Evolutionary conservation across 2,888 invertebrate species (phyloP), one percentile per base, ranked within the genome.

Genomic region (Microctonus hyperodae): DNA sequence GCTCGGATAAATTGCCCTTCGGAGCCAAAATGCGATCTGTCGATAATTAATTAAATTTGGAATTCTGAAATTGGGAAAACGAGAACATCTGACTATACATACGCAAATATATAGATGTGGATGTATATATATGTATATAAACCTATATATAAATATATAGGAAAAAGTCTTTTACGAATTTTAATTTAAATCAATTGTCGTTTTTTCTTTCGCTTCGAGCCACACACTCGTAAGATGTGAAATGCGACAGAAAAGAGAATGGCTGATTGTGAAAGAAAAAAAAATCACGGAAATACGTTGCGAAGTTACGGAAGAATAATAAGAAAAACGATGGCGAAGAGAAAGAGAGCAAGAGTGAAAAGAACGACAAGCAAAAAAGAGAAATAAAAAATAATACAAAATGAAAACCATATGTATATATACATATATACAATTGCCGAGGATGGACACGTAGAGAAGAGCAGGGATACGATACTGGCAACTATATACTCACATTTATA

Each of bases 31-130:
- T 31, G 48, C 35, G 53, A 60, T 44, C 65, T 65, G 65, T 65
- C 65, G 60, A 65, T 65, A 65, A 65, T 65, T 65, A 65, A 65
- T 65, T 65, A 57, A 69, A 59, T 66, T 60, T 64, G 25, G 57
- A 51, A 60, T 58, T 56, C 63, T 53, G 60, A 56, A 66, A 64
- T 60, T 66, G 65, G 56, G 60, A 56, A 55, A 57, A 33, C 28
- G 13, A 31, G 5, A 59, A 23, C 4, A 20, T 10, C 23, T 23
- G 3, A 44, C 16, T n/a, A n/a, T n/a, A 37, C 37, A 37, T 5
- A 13, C 37, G n/a, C 37, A 3, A 1, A n/a, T 2, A 37, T 11
- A n/a, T 28, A n/a, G n/a, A n/a, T n/a, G n/a, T n/a, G n/a, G n/a
- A n/a, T n/a, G n/a, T n/a, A n/a, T n/a, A n/a, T n/a, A n/a, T n/a